These are phyloP conservation scores for Pluvianellus socialis DNA, from an alignment of 2,113 vertebrate genomes.

Conservation along the genomic window DNA sequence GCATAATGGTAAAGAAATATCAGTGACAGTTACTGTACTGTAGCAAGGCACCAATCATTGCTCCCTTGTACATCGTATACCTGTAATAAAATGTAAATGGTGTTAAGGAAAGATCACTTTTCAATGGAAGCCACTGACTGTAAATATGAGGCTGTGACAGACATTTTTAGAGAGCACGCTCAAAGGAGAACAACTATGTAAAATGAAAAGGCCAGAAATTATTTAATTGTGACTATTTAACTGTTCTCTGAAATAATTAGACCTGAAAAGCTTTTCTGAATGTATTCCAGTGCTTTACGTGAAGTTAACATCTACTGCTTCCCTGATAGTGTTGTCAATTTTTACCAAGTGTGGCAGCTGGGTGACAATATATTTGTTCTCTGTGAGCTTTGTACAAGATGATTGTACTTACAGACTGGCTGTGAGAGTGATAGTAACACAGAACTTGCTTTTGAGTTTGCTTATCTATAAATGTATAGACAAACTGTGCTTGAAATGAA, in stretches of 20 bases:
- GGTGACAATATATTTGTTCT: slow-evolving; percentile 45
- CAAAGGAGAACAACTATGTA: background rate
- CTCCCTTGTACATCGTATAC: background rate
- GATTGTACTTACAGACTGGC: background rate
- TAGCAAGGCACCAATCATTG: background rate
- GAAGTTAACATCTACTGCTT: background rate
- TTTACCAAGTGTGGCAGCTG: background rate
- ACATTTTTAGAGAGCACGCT: background rate
- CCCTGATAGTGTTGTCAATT: slow-evolving; percentile 39
- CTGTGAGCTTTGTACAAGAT: background rate
- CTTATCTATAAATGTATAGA: background rate
- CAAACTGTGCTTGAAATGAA: slow-evolving; percentile 4
- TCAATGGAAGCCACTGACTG: background rate
- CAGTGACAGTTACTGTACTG: background rate
- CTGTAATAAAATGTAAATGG: background rate
- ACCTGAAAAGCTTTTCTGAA: background rate
- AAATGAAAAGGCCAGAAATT: background rate
- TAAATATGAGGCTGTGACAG: background rate
- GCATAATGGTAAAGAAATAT: background rate
- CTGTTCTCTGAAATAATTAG: background rate
- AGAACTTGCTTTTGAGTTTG: slow-evolving; percentile 18
- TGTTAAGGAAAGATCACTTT: background rate
- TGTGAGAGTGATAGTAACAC: slow-evolving; percentile 43
- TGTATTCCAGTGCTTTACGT: background rate
- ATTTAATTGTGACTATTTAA: background rate